Evolutionary conservation across 64 coral and sea anemone genomes (phyloP).

Genomic region (Anthopleura sola): DNA sequence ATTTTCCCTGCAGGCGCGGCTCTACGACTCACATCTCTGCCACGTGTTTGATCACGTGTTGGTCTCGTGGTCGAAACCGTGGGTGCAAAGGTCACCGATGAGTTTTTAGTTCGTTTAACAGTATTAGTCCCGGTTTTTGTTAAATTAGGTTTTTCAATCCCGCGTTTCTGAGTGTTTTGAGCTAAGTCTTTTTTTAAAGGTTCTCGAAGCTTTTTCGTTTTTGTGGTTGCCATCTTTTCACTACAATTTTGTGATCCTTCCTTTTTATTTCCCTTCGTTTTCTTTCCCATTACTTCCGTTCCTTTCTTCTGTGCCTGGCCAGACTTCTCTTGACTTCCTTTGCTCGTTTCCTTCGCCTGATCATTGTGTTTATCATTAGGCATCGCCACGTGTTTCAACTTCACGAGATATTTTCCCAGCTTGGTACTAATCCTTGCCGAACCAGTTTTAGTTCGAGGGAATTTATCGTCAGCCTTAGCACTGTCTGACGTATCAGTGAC

Average conservation of each 20-base stretch:
- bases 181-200: not conserved
- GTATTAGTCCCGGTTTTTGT: conserved; percentile 9
- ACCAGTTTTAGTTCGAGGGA: conserved; percentile 28
- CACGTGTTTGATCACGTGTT: conserved; percentile 40
- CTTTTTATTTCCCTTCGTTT: not conserved
- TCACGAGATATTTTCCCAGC: conserved; percentile 68
- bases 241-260: not conserved
- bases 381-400: not conserved
- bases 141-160: conserved; percentile 37
- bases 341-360: not conserved
- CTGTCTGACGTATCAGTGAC: conserved; percentile 36
- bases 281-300: not conserved
- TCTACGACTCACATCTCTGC: conserved; percentile 3
- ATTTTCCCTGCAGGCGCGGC: not conserved
- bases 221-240: not conserved
- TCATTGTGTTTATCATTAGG: not conserved
- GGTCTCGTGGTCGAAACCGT: conserved; percentile 45
- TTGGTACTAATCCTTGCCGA: conserved; percentile 34
- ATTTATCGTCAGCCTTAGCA: conserved; percentile 25
- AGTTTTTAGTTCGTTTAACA: conserved; percentile 38
- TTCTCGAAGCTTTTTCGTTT: not conserved
- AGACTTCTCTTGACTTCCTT: not conserved
- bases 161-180: conserved; percentile 1
- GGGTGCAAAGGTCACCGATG: conserved; percentile 77
- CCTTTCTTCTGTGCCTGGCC: not conserved